Base-by-base conservation (phyloP, 2,888 invertebrate species). In the Eupeodes latifasciatus region DNA sequence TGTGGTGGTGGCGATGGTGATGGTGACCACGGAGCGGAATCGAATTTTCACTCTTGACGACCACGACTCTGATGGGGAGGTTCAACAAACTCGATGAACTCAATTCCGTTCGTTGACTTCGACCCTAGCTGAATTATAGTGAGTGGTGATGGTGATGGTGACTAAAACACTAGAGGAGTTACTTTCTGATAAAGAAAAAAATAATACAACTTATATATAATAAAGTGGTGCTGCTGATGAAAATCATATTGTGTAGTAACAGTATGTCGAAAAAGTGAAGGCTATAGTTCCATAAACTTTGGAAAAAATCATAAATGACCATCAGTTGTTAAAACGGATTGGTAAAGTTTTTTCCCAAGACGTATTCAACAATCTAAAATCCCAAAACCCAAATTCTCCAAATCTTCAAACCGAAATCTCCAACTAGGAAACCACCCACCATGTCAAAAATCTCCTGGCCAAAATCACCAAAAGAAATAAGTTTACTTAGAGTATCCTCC, bases 41-140 rank as follows among this genome's bases (percentile, higher is more conserved):
- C 78, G 85, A 85, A 88, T 88, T 88, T 88, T 88, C 88, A 88
- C 88, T 88, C 85, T 83, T 76, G 77, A 77, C 81, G 53, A 80
- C 87, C 64, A 76, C 80, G 40, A 66, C 83, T 67, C 80, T 71
- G 51, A 36, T 74, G 81, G 74, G 84, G 64, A 81, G 81, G 88
- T 85, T 88, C 85, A 88, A 88, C 76, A 85, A 88, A 88, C 88
- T 71, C 78, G 59, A 66, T 88, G 88, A 85, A 88, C 88, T 88
- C 81, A 88, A 71, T 88, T 85, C 88, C 77, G 88, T 67, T 67
- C 88, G 64, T 81, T 88, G 88, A 88, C 88, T 88, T 88, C 88
- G 85, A 88, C 84, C 88, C 88, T 84, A 87, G 81, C 67, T 81
- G 47, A 14, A 19, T 47, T 16, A 40, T 12, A 47, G 64, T 47